A percentile compares a stretch with the other conserved stretches of the same genome.
Conservation (phyloP, 2,888 invertebrate species). For the Melanostoma mellinum region DNA sequence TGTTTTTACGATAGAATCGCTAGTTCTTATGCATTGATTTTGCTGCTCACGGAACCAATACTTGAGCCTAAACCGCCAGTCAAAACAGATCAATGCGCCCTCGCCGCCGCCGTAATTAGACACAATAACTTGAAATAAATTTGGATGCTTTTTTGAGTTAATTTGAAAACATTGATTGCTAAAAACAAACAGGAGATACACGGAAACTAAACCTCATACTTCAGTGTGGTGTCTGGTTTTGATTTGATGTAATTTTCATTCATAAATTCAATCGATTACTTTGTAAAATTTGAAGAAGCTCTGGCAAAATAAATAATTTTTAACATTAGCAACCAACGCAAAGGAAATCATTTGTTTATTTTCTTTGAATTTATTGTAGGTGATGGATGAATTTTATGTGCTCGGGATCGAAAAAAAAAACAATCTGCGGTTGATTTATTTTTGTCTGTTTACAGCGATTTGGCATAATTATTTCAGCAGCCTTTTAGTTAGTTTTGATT, state of each 20-base stretch:
- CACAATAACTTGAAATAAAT: constrained; percentile 10
- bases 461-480: constrained; percentile 6
- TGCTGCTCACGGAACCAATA: background rate
- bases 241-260: constrained; percentile 1
- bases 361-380: constrained; percentile 2
- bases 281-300: too few relatives aligned
- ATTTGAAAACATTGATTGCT: background rate
- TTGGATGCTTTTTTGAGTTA: constrained; percentile 4
- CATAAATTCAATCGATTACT: background rate
- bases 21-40: constrained; percentile 1
- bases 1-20: too few relatives aligned
- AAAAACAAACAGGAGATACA: background rate
- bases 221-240: too few relatives aligned
- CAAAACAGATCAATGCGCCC: constrained; percentile 19
- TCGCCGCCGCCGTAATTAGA: constrained; percentile 17
- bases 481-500: background rate
- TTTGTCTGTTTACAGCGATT: constrained; percentile 18
- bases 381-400: constrained; percentile 21
- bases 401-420: background rate
- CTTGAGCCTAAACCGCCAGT: background rate
- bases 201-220: too few relatives aligned
- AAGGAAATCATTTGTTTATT: constrained; percentile 26
- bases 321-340: background rate
- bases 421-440: constrained; percentile 11
- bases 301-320: background rate